These are phyloP conservation scores for Oxycera nigricornis DNA, from an alignment of 2,888 invertebrate genomes.

Conservation along the genomic window DNA sequence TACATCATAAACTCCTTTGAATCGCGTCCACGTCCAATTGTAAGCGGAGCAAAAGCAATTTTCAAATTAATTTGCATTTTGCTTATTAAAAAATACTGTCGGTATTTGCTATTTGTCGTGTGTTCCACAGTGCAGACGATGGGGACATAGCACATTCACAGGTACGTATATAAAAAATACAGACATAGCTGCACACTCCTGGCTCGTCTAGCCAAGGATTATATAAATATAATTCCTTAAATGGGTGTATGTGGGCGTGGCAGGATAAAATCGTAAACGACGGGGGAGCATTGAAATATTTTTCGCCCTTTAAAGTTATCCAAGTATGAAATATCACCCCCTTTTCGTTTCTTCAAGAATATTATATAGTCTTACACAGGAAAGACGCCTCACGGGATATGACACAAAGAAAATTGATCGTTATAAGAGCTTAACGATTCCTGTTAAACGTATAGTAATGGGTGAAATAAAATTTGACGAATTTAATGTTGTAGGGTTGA, in stretches of 20 bases:
- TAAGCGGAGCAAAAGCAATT: conserved; percentile 18
- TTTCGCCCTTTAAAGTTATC: conserved; percentile 19
- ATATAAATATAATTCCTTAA: conserved; percentile 36
- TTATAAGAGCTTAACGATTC: conserved; percentile 4
- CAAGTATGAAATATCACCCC: not conserved
- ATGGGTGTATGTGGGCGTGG: conserved; percentile 37
- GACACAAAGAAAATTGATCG: conserved; percentile 20
- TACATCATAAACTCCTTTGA: not conserved
- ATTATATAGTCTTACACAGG: not conserved
- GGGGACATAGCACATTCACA: not conserved
- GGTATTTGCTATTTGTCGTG: not conserved
- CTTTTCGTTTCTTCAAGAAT: conserved; percentile 14
- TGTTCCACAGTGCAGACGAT: not conserved
- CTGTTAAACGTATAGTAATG: not conserved
- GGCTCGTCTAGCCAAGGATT: conserved; percentile 38
- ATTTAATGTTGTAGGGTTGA: not conserved
- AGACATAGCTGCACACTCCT: not conserved
- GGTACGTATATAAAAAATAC: not conserved
- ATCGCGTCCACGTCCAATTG: not conserved
- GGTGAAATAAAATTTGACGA: not conserved
- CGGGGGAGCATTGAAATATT: conserved; percentile 7
- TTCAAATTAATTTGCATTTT: conserved; percentile 34
- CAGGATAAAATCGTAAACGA: conserved; percentile 17
- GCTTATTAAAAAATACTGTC: not conserved
- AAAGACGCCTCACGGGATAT: not conserved